A percentile compares a stretch with the other conserved stretches of the same genome.
These are phyloP conservation scores for Standfussiana lucernea DNA, from an alignment of 2,888 invertebrate genomes.

Conservation along the genomic window DNA sequence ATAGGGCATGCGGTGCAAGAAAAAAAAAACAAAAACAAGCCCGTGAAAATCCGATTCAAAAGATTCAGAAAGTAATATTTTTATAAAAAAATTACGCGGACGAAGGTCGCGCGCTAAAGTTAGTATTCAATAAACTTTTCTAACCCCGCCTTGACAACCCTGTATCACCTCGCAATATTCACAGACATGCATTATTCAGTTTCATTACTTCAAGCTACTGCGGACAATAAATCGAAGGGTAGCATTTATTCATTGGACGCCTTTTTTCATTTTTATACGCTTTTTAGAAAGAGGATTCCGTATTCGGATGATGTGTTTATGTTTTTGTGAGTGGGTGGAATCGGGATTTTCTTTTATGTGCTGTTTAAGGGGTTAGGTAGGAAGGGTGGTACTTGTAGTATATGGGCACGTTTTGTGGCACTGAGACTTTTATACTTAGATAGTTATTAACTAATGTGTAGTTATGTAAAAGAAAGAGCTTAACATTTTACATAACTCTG, in stretches of 20 bases:
- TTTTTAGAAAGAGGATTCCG: slow-evolving; percentile 36
- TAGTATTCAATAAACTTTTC: slow-evolving; percentile 33
- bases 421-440: not conserved
- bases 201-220: slow-evolving; percentile 88
- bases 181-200: slow-evolving; percentile 89
- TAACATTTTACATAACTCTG: too few species aligned
- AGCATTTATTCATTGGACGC: slow-evolving; percentile 80
- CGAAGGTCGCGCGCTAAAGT: too few species aligned
- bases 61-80: too few species aligned
- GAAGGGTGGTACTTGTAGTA: not conserved
- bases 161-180: slow-evolving; percentile 82
- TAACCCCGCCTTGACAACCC: slow-evolving; percentile 72
- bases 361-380: not conserved
- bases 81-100: too few species aligned
- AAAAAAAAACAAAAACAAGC: too few species aligned
- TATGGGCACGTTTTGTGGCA: not conserved
- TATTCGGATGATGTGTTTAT: slow-evolving; percentile 50
- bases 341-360: not conserved
- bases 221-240: slow-evolving; percentile 87
- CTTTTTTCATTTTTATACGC: slow-evolving; percentile 63
- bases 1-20: too few species aligned
- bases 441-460: too few species aligned
- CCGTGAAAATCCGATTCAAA: too few species aligned
- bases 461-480: too few species aligned
- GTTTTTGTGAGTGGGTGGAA: not conserved